Evolutionary conservation across 2,888 invertebrate genomes (phyloP).

Genomic region (Andrena flavipes): DNA sequence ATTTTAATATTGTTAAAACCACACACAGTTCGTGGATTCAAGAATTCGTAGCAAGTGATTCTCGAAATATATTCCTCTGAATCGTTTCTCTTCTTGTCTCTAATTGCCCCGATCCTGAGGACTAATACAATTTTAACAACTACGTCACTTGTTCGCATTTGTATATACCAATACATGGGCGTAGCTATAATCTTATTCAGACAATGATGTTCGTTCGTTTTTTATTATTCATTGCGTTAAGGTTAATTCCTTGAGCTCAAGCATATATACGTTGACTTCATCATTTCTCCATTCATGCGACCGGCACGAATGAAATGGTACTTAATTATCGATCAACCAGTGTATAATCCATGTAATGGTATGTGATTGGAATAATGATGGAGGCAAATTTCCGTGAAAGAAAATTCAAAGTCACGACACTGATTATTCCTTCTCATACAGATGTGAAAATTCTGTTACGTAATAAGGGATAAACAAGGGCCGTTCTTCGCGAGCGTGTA

Average conservation of each 20-base stretch:
- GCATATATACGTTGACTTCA: neutral
- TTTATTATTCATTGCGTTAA: neutral
- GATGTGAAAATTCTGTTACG: slow-evolving; percentile 9
- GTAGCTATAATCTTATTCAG: neutral
- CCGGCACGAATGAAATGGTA: neutral
- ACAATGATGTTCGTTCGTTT: neutral
- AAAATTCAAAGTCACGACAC: slow-evolving; percentile 20
- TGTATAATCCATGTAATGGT: slow-evolving; percentile 23
- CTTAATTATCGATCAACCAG: slow-evolving; percentile 4
- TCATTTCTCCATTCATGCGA: neutral
- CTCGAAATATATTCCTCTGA: too few relatives aligned
- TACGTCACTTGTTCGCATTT: neutral
- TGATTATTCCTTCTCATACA: neutral
- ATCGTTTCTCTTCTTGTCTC: too few relatives aligned
- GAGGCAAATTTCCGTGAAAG: slow-evolving; percentile 3
- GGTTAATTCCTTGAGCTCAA: neutral
- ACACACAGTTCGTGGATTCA: too few relatives aligned
- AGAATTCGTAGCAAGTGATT: too few relatives aligned
- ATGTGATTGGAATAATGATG: slow-evolving; percentile 8
- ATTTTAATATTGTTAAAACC: too few relatives aligned
- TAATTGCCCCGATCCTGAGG: too few relatives aligned
- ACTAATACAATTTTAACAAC: neutral
- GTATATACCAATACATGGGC: neutral
- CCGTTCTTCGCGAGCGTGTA: neutral
- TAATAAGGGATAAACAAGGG: neutral